A percentile compares a stretch with the other conserved stretches of the same genome.
Conservation (phyloP, 2,113 vertebrate species). For the Takifugu bimaculatus region DNA sequence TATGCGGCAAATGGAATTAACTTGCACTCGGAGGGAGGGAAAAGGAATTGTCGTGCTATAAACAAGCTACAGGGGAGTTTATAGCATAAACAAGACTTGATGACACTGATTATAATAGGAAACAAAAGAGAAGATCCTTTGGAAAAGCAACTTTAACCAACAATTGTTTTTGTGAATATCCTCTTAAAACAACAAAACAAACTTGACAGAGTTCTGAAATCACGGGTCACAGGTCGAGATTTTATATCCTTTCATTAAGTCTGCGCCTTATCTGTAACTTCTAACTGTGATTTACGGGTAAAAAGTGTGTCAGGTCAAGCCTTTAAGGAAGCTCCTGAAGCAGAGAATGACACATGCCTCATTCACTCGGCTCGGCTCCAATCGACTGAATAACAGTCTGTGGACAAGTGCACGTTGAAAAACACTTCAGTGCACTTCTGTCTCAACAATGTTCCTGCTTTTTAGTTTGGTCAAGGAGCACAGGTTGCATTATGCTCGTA, state of each 20-base stretch:
- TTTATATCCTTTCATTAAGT: conserved; percentile 3
- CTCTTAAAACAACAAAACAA: not conserved
- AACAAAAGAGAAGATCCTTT: not conserved
- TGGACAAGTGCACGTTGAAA: too few relatives aligned
- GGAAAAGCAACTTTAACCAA: not conserved
- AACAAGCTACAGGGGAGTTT: not conserved
- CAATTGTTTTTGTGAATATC: not conserved
- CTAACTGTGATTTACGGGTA: conserved; percentile 4
- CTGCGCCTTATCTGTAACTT: not conserved
- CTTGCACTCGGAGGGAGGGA: not conserved
- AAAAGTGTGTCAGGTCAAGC: not conserved
- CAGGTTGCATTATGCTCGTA: too few relatives aligned
- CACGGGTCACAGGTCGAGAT: not conserved
- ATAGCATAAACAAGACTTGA: conserved; percentile 3
- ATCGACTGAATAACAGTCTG: too few relatives aligned
- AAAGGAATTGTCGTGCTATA: not conserved
- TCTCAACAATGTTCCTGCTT: too few relatives aligned
- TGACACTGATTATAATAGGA: conserved; percentile 8
- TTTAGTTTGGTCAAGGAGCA: too few relatives aligned
- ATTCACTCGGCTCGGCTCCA: too few relatives aligned
- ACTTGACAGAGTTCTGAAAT: not conserved
- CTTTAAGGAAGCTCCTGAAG: conserved; percentile 5
- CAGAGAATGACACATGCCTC: too few relatives aligned
- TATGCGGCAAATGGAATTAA: not conserved
- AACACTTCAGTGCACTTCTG: too few relatives aligned